Conservation (phyloP, 2,888 invertebrate species). For the Cosmia pyralina region DNA sequence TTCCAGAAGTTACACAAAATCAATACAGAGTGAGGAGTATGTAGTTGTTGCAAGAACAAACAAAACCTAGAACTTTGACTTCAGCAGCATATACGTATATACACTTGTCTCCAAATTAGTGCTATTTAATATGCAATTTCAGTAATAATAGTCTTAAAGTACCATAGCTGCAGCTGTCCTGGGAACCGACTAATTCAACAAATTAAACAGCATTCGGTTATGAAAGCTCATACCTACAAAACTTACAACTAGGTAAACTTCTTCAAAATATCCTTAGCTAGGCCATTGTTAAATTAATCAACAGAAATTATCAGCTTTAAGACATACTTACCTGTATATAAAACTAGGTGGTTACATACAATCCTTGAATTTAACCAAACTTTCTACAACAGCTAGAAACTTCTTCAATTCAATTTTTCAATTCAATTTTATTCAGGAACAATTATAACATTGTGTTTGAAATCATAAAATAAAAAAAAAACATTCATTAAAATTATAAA, state of each 20-base stretch:
- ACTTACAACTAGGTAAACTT: slow-evolving; percentile 25
- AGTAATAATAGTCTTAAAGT: slow-evolving; percentile 3
- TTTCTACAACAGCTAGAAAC: slow-evolving; percentile 22
- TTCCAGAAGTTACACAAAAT: not conserved
- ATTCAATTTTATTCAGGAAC: no score
- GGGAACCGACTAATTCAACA: not conserved
- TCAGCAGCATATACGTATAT: not conserved
- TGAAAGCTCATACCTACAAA: slow-evolving; percentile 6
- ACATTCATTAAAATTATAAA: no score
- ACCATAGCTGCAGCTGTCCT: not conserved
- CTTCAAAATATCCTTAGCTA: slow-evolving; percentile 2
- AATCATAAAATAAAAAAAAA: no score
- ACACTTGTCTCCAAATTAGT: not conserved
- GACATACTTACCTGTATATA: not conserved
- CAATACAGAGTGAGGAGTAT: not conserved
- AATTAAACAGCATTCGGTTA: slow-evolving; percentile 22
- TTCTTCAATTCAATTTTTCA: no score
- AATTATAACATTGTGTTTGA: no score
- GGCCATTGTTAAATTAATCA: slow-evolving; percentile 43
- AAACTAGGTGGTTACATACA: slow-evolving; percentile 28
- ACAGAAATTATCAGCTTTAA: slow-evolving; percentile 36
- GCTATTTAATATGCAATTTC: slow-evolving; percentile 10
- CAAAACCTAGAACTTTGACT: not conserved
- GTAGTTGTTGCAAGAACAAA: no score
- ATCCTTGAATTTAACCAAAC: slow-evolving; percentile 42